Evolutionary conservation across 2,113 vertebrate genomes (phyloP).

Genomic region (Apus apus): DNA sequence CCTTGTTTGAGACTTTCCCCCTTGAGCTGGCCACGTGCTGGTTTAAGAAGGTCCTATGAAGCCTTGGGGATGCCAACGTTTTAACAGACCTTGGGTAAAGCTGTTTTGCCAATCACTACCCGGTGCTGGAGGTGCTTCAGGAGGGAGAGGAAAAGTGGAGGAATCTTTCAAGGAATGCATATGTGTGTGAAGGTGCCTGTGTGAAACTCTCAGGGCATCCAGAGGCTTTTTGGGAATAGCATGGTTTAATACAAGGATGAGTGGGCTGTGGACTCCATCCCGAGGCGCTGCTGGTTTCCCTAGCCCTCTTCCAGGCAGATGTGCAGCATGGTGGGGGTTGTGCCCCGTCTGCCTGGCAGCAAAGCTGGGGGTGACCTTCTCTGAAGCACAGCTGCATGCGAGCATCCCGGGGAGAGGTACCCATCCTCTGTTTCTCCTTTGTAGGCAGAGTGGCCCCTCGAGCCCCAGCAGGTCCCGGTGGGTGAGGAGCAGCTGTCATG

Average conservation of each 20-base stretch:
- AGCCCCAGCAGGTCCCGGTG: constrained; percentile 52
- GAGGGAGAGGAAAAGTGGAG: not conserved
- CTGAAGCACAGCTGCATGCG: not conserved
- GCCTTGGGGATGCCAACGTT: not conserved
- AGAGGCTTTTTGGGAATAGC: not conserved
- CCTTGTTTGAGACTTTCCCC: not conserved
- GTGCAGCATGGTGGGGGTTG: rapidly evolving
- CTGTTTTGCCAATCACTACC: not conserved
- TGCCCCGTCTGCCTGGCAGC: not conserved
- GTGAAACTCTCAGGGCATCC: not conserved
- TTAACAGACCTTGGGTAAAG: not conserved
- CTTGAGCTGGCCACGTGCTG: not conserved
- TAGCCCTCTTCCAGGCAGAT: not conserved
- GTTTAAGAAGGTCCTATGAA: not conserved
- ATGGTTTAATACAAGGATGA: not conserved
- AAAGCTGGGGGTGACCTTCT: not conserved
- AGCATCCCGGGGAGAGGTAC: not conserved
- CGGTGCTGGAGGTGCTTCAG: not conserved
- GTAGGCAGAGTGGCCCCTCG: constrained; percentile 70
- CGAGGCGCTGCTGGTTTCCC: not conserved
- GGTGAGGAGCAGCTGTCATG: constrained; percentile 79
- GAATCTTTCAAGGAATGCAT: not conserved
- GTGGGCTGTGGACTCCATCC: not conserved
- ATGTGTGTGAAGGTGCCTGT: rapidly evolving
- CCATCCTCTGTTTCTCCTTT: not conserved